Conservation (phyloP, 2,113 vertebrate genomes). For the Sylvilagus bachmani region DNA sequence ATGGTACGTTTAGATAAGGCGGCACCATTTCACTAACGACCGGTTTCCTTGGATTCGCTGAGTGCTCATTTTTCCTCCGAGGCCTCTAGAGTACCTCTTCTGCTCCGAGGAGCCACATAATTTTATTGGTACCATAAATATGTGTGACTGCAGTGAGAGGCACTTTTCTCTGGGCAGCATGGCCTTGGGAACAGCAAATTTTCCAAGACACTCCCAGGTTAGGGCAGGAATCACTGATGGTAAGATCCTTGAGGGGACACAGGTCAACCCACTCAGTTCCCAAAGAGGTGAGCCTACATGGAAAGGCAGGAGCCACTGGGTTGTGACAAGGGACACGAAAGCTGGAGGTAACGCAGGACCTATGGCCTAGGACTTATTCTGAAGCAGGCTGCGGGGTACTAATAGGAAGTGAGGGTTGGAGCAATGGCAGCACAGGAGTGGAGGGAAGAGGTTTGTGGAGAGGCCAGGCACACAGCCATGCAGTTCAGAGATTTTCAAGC, state of each 20-base stretch:
- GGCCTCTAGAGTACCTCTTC: not conserved
- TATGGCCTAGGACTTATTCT: not conserved
- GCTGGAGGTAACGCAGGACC: not conserved
- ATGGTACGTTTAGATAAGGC: too few relatives aligned
- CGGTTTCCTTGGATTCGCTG: not conserved
- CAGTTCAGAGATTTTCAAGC: not conserved
- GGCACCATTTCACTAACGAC: too few relatives aligned
- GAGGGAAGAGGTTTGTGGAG: not conserved
- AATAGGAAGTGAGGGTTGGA: not conserved
- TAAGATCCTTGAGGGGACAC: not conserved
- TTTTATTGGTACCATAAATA: constrained; percentile 12
- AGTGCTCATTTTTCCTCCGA: not conserved
- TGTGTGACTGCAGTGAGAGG: not conserved
- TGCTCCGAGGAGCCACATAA: not conserved
- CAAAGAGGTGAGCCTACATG: not conserved
- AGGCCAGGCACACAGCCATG: not conserved
- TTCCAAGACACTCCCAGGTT: not conserved
- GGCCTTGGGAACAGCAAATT: not conserved
- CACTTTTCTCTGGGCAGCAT: not conserved
- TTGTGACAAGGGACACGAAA: not conserved
- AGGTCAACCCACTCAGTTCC: not conserved
- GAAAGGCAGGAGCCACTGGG: not conserved
- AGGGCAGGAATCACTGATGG: not conserved
- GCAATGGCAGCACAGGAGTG: not conserved
- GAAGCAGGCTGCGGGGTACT: not conserved